These are phyloP conservation scores for Centropus bengalensis DNA, from an alignment of 2,113 vertebrate genomes.

Conservation along the genomic window DNA sequence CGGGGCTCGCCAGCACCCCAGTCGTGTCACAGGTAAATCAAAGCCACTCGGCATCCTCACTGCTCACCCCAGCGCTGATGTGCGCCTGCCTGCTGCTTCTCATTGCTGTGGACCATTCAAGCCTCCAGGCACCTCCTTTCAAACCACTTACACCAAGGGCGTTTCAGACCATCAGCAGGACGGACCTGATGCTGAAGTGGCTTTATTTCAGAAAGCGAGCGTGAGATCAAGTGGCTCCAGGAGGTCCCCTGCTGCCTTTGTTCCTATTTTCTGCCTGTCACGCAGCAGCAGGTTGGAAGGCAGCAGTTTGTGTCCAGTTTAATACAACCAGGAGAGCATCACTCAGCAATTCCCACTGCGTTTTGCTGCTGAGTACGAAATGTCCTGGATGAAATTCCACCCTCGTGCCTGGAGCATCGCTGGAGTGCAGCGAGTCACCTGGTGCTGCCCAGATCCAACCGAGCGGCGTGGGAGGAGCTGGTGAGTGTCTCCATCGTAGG, in stretches of 20 bases:
- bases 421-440: not conserved
- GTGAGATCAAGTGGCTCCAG: not conserved
- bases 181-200: not conserved
- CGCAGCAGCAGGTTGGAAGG: not conserved
- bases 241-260: not conserved
- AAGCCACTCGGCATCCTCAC: fast-evolving
- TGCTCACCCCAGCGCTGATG: not conserved
- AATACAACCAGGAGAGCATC: not conserved
- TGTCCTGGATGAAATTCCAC: not conserved
- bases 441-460: not conserved
- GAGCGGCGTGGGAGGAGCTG: not conserved
- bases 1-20: not conserved
- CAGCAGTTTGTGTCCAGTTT: not conserved
- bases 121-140: not conserved
- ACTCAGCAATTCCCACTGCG: not conserved
- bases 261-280: not conserved
- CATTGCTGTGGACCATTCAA: not conserved
- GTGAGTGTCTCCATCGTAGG: fast-evolving
- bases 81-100: not conserved
- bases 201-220: not conserved
- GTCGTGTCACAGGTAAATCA: fast-evolving
- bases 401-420: not conserved
- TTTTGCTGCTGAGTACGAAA: not conserved
- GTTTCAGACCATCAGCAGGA: not conserved
- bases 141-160: not conserved